Evolutionary conservation across 2,797 vertebrate species (phyloP).

Genomic region (Buphagus erythrorhynchus): DNA sequence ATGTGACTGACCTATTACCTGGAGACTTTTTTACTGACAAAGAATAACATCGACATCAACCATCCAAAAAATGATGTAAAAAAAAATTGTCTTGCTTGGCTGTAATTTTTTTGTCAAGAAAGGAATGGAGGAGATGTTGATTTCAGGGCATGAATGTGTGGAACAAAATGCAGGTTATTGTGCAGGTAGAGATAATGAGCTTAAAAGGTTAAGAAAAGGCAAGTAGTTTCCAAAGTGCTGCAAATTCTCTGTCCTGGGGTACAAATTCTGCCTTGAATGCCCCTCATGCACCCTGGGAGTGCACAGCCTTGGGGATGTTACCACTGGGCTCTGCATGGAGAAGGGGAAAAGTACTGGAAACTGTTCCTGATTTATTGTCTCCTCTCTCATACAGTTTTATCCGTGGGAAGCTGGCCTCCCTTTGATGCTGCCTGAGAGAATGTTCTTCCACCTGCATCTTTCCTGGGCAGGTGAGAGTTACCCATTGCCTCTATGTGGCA

Average conservation of each 20-base stretch:
- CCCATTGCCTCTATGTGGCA: fast-evolving
- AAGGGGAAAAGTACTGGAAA: not conserved
- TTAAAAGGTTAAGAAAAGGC: not conserved
- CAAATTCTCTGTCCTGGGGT: not conserved
- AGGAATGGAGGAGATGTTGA: not conserved
- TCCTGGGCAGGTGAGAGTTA: not conserved
- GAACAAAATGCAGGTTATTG: not conserved
- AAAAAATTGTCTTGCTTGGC: fast-evolving
- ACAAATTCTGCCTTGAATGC: not conserved
- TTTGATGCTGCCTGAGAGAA: not conserved
- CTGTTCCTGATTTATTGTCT: fast-evolving
- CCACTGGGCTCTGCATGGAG: not conserved
- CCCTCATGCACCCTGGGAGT: fast-evolving
- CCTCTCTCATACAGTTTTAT: not conserved
- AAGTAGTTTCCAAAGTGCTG: not conserved
- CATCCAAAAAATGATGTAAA: not conserved
- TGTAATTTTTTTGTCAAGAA: not conserved
- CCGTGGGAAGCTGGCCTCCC: not conserved
- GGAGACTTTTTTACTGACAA: not conserved
- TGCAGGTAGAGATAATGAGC: not conserved
- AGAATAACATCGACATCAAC: not conserved
- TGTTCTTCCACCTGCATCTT: not conserved
- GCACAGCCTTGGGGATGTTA: fast-evolving
- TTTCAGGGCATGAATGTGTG: not conserved
- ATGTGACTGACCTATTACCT: not conserved